Evolutionary conservation across 2,797 vertebrate genomes (phyloP).

Genomic region (Mastacembelus armatus): DNA sequence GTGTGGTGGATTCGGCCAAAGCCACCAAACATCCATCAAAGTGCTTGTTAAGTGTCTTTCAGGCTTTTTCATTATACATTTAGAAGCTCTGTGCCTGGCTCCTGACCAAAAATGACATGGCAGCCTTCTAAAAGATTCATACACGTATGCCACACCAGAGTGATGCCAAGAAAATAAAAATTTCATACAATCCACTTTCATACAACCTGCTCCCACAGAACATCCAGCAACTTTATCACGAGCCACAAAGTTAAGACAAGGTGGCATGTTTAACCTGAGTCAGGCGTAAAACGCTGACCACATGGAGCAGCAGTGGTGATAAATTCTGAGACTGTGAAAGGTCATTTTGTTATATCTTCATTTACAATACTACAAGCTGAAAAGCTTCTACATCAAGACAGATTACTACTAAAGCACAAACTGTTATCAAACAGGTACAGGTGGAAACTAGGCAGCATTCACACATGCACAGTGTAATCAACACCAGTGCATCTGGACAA

Average conservation of each 20-base stretch:
- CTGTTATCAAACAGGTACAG: slow-evolving; percentile 20
- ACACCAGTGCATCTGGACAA: slow-evolving; percentile 74
- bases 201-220: not conserved
- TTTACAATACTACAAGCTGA: slow-evolving; percentile 9
- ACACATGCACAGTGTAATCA: slow-evolving; percentile 34
- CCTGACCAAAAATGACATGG: slow-evolving; percentile 66
- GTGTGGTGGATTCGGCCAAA: slow-evolving; percentile 64
- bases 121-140: slow-evolving; percentile 66
- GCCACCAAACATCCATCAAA: slow-evolving; percentile 74
- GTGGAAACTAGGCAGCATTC: slow-evolving; percentile 27
- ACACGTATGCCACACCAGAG: slow-evolving; percentile 44
- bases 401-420: slow-evolving; percentile 3
- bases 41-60: slow-evolving; percentile 76
- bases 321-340: slow-evolving; percentile 31
- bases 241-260: slow-evolving; percentile 14
- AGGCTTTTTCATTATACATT: slow-evolving; percentile 74
- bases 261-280: slow-evolving; percentile 12
- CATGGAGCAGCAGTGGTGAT: slow-evolving; percentile 8
- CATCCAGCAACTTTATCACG: not conserved
- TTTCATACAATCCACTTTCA: slow-evolving; percentile 39
- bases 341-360: slow-evolving; percentile 17
- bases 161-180: slow-evolving; percentile 50
- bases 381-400: not conserved
- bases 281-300: slow-evolving; percentile 4
- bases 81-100: slow-evolving; percentile 58